Evolutionary conservation across 2,888 invertebrate species (phyloP).

Genomic region (Terebella lapidaria): DNA sequence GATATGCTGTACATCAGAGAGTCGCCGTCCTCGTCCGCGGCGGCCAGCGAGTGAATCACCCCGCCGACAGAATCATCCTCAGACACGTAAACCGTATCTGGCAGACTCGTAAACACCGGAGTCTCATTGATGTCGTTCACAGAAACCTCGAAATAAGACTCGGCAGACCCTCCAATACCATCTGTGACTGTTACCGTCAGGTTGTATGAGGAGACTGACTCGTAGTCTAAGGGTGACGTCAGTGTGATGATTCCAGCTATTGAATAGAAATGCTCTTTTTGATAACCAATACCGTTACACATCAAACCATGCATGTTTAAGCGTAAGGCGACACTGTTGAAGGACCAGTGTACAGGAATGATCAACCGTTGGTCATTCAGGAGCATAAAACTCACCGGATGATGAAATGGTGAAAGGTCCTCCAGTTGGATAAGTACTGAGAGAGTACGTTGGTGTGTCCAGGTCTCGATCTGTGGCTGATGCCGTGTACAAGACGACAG

Average conservation of each 20-base stretch:
- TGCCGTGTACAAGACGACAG: neutral
- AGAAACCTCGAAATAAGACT: too few relatives aligned
- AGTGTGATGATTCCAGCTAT: too few relatives aligned
- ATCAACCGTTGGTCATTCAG: too few relatives aligned
- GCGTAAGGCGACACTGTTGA: too few relatives aligned
- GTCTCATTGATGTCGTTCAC: neutral
- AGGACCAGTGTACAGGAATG: too few relatives aligned
- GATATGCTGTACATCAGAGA: neutral
- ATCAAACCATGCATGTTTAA: too few relatives aligned
- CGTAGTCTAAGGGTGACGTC: too few relatives aligned
- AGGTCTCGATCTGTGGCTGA: neutral
- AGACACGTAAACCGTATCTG: neutral
- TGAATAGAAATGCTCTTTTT: too few relatives aligned
- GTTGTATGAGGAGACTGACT: neutral
- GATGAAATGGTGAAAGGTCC: neutral
- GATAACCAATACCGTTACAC: too few relatives aligned
- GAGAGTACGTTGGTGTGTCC: neutral
- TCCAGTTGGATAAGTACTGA: neutral
- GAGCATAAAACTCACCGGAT: too few relatives aligned
- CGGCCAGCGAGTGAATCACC: neutral
- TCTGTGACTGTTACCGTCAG: neutral
- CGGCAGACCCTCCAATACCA: too few relatives aligned
- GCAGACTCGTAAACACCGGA: neutral
- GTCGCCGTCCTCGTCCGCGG: neutral
- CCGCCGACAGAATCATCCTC: neutral